A percentile compares a stretch with the other conserved stretches of the same genome.
phyloP scores from a whole-genome alignment of 2,113 vertebrate genomes.

The Ctenodactylus gundi region DNA sequence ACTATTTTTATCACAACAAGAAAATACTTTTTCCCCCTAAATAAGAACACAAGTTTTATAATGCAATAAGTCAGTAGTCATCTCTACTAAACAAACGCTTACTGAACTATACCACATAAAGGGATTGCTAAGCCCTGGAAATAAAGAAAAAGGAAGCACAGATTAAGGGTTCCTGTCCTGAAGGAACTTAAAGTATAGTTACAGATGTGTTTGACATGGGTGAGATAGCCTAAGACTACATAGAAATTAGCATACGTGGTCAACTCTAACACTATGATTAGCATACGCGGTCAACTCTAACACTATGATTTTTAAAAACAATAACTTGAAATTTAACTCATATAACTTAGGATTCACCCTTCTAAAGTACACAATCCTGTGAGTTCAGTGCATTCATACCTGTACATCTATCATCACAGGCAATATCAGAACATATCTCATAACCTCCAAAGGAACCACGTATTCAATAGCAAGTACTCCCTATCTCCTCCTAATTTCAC shows the following conservation, averaged over 20 bases:
- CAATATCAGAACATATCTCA: slow-evolving; percentile 6
- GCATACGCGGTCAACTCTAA: background rate
- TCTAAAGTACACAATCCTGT: slow-evolving; percentile 6
- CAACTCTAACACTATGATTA: background rate
- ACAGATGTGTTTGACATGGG: background rate
- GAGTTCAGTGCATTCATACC: background rate
- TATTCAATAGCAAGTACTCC: background rate
- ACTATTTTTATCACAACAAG: background rate
- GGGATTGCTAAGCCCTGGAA: background rate
- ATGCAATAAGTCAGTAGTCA: background rate
- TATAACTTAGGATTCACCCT: background rate
- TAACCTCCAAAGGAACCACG: background rate
- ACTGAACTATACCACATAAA: background rate
- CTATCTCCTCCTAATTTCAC: background rate
- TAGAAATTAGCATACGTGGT: background rate
- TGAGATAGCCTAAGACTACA: background rate
- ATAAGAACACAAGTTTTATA: background rate
- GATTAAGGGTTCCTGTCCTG: background rate
- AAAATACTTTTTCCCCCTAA: background rate
- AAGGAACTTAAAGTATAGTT: background rate
- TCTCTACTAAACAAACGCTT: background rate
- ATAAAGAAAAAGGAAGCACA: background rate
- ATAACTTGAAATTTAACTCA: too few species aligned
- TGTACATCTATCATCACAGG: background rate
- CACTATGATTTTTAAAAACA: too few species aligned